Evolutionary conservation across 2,113 vertebrate species (phyloP).

Genomic region (Jacana jacana): DNA sequence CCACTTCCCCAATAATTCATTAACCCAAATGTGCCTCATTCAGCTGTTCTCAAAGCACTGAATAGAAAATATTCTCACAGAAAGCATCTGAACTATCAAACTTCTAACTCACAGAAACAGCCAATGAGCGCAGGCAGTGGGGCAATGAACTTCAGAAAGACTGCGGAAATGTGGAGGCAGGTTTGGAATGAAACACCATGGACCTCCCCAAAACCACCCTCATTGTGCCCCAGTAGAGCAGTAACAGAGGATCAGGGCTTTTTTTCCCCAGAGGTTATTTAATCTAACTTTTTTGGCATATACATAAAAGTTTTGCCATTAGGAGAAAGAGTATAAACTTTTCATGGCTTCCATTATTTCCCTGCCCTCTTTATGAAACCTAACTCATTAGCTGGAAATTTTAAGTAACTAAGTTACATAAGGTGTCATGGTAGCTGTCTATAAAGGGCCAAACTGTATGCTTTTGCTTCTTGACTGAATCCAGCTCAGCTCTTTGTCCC

Average conservation of each 20-base stretch:
- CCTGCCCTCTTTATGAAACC: not conserved
- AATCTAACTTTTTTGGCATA: not conserved
- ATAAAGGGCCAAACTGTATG: not conserved
- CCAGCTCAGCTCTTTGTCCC: not conserved
- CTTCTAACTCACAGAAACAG: not conserved
- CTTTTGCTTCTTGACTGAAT: not conserved
- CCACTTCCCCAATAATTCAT: not conserved
- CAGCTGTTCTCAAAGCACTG: not conserved
- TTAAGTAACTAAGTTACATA: not conserved
- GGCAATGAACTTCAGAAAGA: not conserved
- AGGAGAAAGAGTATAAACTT: not conserved
- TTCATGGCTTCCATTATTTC: not conserved
- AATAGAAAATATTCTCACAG: not conserved
- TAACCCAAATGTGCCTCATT: not conserved
- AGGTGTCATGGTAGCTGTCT: not conserved
- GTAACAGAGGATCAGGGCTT: not conserved
- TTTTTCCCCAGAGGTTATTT: not conserved
- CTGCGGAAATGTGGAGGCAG: not conserved
- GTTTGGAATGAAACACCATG: not conserved
- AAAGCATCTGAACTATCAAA: not conserved
- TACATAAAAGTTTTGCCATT: not conserved
- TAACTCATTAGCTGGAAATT: too few relatives aligned
- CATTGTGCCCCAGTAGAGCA: not conserved
- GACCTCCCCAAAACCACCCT: not conserved
- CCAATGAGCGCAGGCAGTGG: not conserved